Evolutionary conservation across 2,797 vertebrate genomes (phyloP), one percentile per base, ranked within the genome.

Genomic region (Chromobotia macracanthus): DNA sequence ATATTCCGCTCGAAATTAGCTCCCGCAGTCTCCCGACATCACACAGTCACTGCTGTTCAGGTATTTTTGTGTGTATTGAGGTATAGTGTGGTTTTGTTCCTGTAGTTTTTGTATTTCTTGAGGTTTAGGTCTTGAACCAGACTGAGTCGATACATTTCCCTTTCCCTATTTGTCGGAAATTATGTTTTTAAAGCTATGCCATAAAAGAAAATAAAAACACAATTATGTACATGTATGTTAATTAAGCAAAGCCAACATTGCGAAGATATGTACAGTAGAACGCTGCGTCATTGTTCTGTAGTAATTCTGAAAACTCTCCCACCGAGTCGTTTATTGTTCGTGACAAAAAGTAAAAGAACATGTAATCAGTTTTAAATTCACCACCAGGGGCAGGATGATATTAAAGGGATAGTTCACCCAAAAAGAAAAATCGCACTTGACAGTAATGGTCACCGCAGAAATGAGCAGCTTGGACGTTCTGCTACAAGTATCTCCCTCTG

Each of bases 41-140:
- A 92, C 88, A 56, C 74, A 66, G 81, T 84, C 44, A 55, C 82
- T 80, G 72, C 60, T 83, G 75, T 85, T 87, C 87, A 91, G 87
- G 87, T 89, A 86, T 90, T 83, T 78, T 84, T 70, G 83, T 88
- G 86, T 88, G 86, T 89, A 81, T 81, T 95, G 96, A 96, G 96
- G 96, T 96, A 96, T 94, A 56, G 90, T 90, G 90, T 93, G 86
- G 85, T 91, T 82, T 93, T 85, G 80, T 91, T 94, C 89, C 84
- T 87, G 86, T 86, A 82, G 68, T 85, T 85, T 86, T 81, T n/a
- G 53, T 82, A 74, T 82, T 88, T 86, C 58, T 88, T 88, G 85
- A 89, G 88, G 86, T 86, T 86, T 77, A 61, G 80, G 71, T 85
- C 73, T 83, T 71, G 79, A 87, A 76, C 79, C 82, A 84, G 69